Evolutionary conservation across 2,797 vertebrate genomes (phyloP).

Genomic region (Chloroceryle amazona): DNA sequence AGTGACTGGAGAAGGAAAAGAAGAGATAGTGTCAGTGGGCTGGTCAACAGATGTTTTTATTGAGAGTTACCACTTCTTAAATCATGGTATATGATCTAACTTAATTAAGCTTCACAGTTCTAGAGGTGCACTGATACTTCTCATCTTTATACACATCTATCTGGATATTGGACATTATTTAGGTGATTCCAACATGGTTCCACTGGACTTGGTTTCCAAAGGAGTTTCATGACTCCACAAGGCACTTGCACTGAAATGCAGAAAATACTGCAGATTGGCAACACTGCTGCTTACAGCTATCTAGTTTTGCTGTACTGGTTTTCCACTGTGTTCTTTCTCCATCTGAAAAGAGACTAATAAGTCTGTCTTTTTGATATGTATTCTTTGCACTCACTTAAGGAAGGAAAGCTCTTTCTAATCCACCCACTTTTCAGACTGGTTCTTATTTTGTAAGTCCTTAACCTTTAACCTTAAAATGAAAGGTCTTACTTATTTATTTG

Average conservation of each 20-base stretch:
- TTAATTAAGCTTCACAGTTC: not conserved
- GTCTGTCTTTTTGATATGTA: not conserved
- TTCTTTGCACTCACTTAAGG: not conserved
- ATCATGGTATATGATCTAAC: not conserved
- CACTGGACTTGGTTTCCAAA: not conserved
- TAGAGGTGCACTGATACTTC: not conserved
- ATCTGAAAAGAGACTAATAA: not conserved
- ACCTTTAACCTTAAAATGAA: not conserved
- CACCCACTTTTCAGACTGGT: not conserved
- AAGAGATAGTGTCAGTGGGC: not conserved
- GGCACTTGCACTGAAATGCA: not conserved
- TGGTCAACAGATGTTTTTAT: not conserved
- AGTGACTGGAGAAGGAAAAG: not conserved
- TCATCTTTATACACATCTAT: not conserved
- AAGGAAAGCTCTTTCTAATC: not conserved
- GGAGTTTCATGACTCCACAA: not conserved
- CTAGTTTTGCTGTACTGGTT: not conserved
- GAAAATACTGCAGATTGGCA: not conserved
- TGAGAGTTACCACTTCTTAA: not conserved
- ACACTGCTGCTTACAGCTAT: not conserved
- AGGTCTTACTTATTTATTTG: not conserved
- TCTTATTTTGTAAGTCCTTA: not conserved
- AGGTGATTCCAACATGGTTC: not conserved
- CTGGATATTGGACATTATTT: rapidly evolving
- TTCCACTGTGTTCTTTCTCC: not conserved